A percentile compares a stretch with the other conserved stretches of the same genome.
phyloP scores from a whole-genome alignment of 2,797 vertebrate species.

The Cheirogaleus major region DNA sequence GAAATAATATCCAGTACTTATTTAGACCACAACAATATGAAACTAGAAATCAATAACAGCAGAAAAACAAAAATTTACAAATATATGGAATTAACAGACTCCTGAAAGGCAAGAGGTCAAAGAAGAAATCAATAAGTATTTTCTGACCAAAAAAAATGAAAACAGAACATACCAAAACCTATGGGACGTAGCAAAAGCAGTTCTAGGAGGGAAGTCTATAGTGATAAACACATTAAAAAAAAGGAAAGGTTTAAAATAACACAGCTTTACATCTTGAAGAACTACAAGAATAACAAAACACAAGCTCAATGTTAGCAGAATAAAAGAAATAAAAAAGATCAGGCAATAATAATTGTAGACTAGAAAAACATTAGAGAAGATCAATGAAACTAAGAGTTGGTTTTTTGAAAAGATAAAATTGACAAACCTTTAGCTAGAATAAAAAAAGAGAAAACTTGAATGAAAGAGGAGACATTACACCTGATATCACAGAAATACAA shows the following conservation, averaged over 20 bases:
- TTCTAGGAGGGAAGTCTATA: background rate
- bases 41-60: background rate
- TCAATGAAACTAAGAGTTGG: too few relatives aligned
- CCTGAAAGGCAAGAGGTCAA: background rate
- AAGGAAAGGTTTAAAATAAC: background rate
- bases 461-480: too few relatives aligned
- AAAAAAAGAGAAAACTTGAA: too few relatives aligned
- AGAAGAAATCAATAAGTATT: background rate
- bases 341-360: too few relatives aligned
- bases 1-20: background rate
- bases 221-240: background rate
- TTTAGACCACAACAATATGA: background rate
- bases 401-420: too few relatives aligned
- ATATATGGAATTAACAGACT: background rate
- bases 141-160: background rate
- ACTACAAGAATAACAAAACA: too few relatives aligned
- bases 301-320: too few relatives aligned
- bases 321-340: too few relatives aligned
- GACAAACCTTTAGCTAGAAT: too few relatives aligned
- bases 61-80: background rate
- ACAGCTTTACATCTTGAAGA: background rate
- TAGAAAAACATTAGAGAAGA: too few relatives aligned
- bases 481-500: too few relatives aligned
- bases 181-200: background rate
- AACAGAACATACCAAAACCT: background rate